Evolutionary conservation across 1,140 invertebrate species (phyloP), one percentile per base, ranked within the genome.

Genomic region (Euborellia annulipes): DNA sequence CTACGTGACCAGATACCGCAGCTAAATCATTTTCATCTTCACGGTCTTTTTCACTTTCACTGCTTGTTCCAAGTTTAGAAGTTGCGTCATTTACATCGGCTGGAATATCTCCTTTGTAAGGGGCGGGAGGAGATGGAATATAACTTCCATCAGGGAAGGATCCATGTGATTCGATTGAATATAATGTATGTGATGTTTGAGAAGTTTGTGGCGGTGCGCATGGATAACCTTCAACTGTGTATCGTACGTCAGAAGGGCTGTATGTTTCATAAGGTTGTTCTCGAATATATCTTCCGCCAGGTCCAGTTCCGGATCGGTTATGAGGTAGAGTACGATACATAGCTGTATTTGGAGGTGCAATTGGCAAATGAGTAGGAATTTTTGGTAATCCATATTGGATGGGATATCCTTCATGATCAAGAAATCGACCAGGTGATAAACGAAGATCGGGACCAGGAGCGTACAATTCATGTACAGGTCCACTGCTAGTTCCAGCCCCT

Each of bases 161-260:
- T 55, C 66, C 37, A 58, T 65, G n/a, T 59, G 51, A 43, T 19
- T 43, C 45, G 2, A 39, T 37, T 21, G 50, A 36, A 43, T 41
- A 49, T 62, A 45, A 61, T 64, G 18, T 57, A 52, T 36, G 49
- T 56, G 61, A 53, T 16, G 39, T 56, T 11, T 56, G 58, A 6
- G 57, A 41, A 3, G 56, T 57, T 6, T 61, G 55, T 1, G 58
- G 36, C 2, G 54, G 47, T 14, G 60, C 58, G 42, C 63, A 73
- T 0, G 82, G 82, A 60, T 85, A 85, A 1, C 83, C 82, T 52
- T 85, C 82, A 20, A 76, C 73, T 1, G 82, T 84, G 56, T 84
- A 82, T 47, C 82, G 70, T 13, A 83, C 72, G 53, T 81, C 78
- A 3, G 51, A 54, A 32, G 71, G 65, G 45, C 67, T 61, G 61